Conservation (phyloP, 2,113 vertebrate genomes). For the Ploceus nigricollis region DNA sequence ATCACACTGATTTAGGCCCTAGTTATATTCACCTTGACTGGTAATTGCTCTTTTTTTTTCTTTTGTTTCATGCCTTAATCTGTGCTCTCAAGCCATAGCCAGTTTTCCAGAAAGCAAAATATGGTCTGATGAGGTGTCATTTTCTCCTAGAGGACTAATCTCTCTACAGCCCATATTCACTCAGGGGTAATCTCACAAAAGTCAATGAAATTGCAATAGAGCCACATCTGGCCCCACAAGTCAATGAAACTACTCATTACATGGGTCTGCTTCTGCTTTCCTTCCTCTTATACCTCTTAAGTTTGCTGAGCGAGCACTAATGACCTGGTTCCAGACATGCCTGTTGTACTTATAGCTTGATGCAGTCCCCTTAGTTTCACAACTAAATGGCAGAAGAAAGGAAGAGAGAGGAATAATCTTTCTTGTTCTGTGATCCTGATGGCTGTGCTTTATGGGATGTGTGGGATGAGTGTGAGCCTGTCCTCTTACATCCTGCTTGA, state of each 20-base stretch:
- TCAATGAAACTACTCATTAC: neutral
- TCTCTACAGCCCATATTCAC: neutral
- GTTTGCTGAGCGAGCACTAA: neutral
- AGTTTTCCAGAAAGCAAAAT: neutral
- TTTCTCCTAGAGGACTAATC: neutral
- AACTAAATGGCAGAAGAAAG: neutral
- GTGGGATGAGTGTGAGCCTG: neutral
- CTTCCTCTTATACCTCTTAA: neutral
- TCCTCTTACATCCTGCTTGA: neutral
- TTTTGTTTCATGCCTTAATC: neutral
- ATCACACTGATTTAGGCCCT: slow-evolving; percentile 8
- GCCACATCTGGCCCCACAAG: neutral
- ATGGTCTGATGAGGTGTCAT: neutral
- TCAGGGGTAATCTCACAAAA: neutral
- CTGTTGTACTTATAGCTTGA: neutral
- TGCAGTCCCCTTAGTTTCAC: neutral
- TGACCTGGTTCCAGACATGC: neutral
- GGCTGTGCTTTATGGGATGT: neutral
- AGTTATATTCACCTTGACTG: slow-evolving; percentile 28
- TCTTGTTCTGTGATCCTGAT: neutral
- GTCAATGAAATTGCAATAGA: neutral
- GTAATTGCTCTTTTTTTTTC: neutral
- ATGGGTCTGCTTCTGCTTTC: neutral
- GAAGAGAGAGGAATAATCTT: neutral
- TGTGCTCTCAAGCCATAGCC: neutral